These are phyloP conservation scores for Cactoblastis cactorum DNA, from an alignment of 2,888 invertebrate species.

Conservation along the genomic window DNA sequence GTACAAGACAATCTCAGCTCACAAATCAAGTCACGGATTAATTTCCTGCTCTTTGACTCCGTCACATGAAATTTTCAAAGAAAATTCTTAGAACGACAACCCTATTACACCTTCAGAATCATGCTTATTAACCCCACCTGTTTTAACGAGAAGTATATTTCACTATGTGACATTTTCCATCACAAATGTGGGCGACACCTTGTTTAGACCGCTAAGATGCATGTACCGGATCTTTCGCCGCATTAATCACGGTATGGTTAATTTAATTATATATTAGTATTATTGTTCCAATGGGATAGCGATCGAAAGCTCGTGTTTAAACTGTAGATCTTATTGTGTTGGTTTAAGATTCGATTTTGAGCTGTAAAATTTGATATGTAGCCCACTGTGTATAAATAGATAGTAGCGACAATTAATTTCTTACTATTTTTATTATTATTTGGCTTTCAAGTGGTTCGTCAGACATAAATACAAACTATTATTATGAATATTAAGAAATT, in stretches of 20 bases:
- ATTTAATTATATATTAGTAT: neutral
- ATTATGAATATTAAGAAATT: no score
- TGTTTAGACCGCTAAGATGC: conserved; percentile 8
- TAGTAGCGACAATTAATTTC: neutral
- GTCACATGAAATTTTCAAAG: conserved; percentile 4
- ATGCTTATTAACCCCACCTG: neutral
- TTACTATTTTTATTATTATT: neutral
- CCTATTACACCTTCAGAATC: neutral
- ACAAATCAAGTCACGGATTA: neutral
- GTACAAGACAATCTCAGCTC: no score
- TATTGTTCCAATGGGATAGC: neutral
- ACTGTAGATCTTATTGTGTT: neutral
- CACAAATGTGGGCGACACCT: conserved; percentile 2
- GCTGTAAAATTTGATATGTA: neutral
- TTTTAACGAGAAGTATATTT: neutral
- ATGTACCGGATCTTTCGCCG: conserved; percentile 5
- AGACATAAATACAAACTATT: no score
- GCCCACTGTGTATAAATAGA: neutral
- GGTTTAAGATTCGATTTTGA: neutral
- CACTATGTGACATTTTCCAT: conserved; percentile 4
- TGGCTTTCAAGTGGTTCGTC: no score
- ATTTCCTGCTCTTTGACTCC: neutral
- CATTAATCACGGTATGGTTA: neutral
- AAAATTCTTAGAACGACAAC: neutral
- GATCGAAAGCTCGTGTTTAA: neutral